phyloP scores from a whole-genome alignment of 2,888 invertebrate species.

The Spodoptera exigua region DNA sequence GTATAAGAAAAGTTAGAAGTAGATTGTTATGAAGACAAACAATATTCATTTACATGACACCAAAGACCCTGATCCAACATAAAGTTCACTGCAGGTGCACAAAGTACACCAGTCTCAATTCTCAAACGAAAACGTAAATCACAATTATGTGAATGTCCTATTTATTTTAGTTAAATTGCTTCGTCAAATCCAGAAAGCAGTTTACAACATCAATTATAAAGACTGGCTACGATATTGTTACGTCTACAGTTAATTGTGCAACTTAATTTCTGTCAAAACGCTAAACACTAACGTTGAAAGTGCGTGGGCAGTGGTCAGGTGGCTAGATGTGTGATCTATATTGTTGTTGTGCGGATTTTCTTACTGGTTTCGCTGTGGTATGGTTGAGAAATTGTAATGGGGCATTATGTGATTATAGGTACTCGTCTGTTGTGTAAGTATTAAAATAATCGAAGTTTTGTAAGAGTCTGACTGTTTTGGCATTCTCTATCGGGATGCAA shows the following conservation, averaged over 20 bases:
- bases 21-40: too few relatives aligned
- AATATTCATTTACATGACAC: too few relatives aligned
- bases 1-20: too few relatives aligned
- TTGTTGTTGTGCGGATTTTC: constrained; percentile 34
- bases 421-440: not conserved
- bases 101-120: constrained; percentile 1
- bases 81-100: constrained; percentile 19
- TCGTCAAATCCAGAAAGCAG: constrained; percentile 30
- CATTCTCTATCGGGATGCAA: too few relatives aligned
- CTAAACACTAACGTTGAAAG: constrained; percentile 37
- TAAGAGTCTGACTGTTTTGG: too few relatives aligned
- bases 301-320: constrained; percentile 58
- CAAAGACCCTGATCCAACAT: too few relatives aligned
- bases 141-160: constrained; percentile 34
- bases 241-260: constrained; percentile 45
- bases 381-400: constrained; percentile 15
- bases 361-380: constrained; percentile 26
- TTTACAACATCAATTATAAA: constrained; percentile 44
- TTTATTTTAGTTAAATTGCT: constrained; percentile 38
- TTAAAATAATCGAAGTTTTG: too few relatives aligned
- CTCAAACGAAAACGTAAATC: constrained; percentile 19
- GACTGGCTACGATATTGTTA: constrained; percentile 31
- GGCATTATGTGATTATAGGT: constrained; percentile 2
- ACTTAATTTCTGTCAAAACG: constrained; percentile 56
- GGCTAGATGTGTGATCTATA: constrained; percentile 55